Base-by-base conservation (phyloP, 2,797 vertebrate genomes). In the Lithobates sylvaticus region DNA sequence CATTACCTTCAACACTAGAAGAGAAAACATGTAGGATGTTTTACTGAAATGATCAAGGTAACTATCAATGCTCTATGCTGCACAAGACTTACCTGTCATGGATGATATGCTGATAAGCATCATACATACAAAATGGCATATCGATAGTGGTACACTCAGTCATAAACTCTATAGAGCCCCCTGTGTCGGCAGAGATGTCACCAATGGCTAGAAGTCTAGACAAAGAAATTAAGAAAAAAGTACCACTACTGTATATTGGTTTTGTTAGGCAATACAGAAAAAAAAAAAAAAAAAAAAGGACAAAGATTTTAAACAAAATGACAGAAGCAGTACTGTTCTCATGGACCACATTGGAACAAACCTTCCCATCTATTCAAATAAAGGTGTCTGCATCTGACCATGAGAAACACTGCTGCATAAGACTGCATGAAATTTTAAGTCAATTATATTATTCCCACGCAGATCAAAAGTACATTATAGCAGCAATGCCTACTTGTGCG, bases 81-180 rank as follows among this genome's bases (percentile, higher is more conserved):
- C 16, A 76, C 12, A 47, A 5, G 50, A 67, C 88, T 82, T 93
- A 99, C 98, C 97, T 98, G 95, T 97, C 96, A 21, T 97, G 96
- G 89, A 96, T 97, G 42, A 98, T 96, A 89, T 99, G 97, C 91
- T 99, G 97, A 91, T 97, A 95, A n/a, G 98, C 97, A 85, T 99
- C 98, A 90, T 99, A 99, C 93, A 99, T 97, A 87, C 97, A 98
- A 92, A 99, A 99, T 3, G 98, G 98, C 70, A 93, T 97, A 78
- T 99, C 97, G 78, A 99, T 99, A 70, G 97, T 98, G 1, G 98
- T 99, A 87, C 97, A 99, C 67, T 97, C 97, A 0, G 94, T 99
- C 98, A 99, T 99, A 91, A 99, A 99, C 90, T 96, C 97, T 88
- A 99, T 99, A 7, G 98, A 99, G 64, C 98, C 98, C n/a, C 96